These are phyloP conservation scores for Petaurus breviceps DNA, from an alignment of 2,113 vertebrate species.

Conservation along the genomic window DNA sequence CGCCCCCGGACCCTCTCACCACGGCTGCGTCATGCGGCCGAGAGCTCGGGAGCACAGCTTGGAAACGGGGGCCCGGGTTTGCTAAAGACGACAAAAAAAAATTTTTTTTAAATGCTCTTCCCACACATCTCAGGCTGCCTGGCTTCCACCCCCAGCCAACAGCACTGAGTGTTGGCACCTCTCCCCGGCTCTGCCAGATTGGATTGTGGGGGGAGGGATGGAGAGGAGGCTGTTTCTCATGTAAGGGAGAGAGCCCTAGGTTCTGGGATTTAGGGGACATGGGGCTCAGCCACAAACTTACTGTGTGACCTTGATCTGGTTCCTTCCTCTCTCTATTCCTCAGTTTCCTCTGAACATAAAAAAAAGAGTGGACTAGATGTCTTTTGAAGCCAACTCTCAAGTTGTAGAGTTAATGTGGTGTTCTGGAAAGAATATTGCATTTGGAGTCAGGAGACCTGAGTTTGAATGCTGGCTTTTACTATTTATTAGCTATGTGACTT, in stretches of 20 bases:
- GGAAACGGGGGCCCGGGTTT: constrained; percentile 33
- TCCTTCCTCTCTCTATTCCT: not conserved
- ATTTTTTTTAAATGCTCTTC: constrained; percentile 61
- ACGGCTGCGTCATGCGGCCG: constrained; percentile 3
- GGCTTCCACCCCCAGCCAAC: constrained; percentile 45
- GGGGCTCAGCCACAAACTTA: too few relatives aligned
- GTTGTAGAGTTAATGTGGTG: not conserved
- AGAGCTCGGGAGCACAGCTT: constrained; percentile 49
- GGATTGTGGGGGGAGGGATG: not conserved
- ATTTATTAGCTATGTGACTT: not conserved
- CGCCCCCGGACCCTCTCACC: not conserved
- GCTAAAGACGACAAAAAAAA: constrained; percentile 54
- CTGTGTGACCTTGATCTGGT: not conserved
- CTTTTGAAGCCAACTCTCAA: not conserved
- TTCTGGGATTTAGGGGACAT: not conserved
- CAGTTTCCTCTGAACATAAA: not conserved
- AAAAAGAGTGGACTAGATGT: not conserved
- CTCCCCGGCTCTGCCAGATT: constrained; percentile 36
- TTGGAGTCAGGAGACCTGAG: not conserved
- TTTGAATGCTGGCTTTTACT: not conserved
- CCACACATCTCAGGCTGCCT: constrained; percentile 70
- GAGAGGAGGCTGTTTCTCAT: not conserved
- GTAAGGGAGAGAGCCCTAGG: not conserved
- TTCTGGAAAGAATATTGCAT: not conserved
- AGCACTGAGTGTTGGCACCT: constrained; percentile 58